Base-by-base conservation (phyloP, 2,797 vertebrate species). In the Pseudochirops cupreus region DNA sequence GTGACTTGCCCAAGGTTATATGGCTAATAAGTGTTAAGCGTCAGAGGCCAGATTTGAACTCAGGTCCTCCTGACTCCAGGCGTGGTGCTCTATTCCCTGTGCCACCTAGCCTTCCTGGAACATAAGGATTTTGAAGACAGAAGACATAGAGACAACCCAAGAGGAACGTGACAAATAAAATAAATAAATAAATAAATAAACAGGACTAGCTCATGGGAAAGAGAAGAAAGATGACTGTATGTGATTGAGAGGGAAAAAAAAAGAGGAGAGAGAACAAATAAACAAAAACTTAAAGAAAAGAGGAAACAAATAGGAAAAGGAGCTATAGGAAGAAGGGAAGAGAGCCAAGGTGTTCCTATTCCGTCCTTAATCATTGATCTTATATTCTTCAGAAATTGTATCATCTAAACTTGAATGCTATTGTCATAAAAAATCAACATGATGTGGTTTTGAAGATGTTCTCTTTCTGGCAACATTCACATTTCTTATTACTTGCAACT, bases 401-500 rank as follows among this genome's bases (percentile, higher is more conserved):
- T 57, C 56, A 57, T 57, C 56, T 26, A 96, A 96, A 96, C 97
- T 96, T 62, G 95, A 97, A 91, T 97, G 91, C 94, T 96, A 91
- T 92, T 97, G 91, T 46, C 26, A 94, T 91, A 95, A 98, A 26
- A 1, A 98, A 24, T 0, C 96, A 96, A 97, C 95, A 93, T n/a
- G 59, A 95, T 92, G 87, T 95, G 92, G 96, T 58, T 56, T 56
- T 91, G 92, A 95, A 95, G 82, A 82, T 82, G 28, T 56, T 91
- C 5, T 74, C 96, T 97, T 94, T 98, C 97, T 97, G 95, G 94
- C 95, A 96, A 93, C 56, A 54, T 97, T 92, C 93, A 96, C 97
- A 96, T 96, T 96, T 97, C 97, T 97, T 97, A 96, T 96, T 97
- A 90, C 94, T 97, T 97, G 96, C 96, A 97, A 94, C 87, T 96